A percentile compares a stretch with the other conserved stretches of the same genome.
phyloP scores from a whole-genome alignment of 2,113 vertebrate species.

The Gymnogyps californianus region DNA sequence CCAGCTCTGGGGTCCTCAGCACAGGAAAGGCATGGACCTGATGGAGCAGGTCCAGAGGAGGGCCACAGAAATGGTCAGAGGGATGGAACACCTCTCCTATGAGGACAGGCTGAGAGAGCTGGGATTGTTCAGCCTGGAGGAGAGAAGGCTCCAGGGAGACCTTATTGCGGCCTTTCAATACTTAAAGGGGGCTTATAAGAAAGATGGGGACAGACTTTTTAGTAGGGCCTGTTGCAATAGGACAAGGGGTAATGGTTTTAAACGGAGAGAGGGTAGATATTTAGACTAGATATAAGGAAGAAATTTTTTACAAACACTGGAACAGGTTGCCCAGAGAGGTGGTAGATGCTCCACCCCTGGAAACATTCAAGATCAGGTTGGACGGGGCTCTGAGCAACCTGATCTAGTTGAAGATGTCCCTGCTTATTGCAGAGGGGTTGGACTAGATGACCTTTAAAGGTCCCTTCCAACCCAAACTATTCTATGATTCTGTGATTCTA shows the following conservation, averaged over 20 bases:
- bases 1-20: neutral
- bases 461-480: neutral
- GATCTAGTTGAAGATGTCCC: neutral
- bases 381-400: neutral
- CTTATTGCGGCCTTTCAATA: neutral
- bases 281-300: neutral
- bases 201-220: neutral
- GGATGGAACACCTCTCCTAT: neutral
- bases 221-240: neutral
- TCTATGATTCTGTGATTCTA: neutral
- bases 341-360: neutral
- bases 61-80: neutral
- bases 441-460: neutral
- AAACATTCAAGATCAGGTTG: neutral
- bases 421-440: neutral
- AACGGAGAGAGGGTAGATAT: neutral
- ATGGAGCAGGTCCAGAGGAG: too few relatives aligned
- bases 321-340: neutral
- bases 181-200: neutral
- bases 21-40: neutral
- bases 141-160: neutral
- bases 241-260: neutral
- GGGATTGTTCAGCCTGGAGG: neutral
- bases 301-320: fast-evolving
- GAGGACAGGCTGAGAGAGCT: neutral